A percentile compares a stretch with the other conserved stretches of the same genome.
Evolutionary conservation across 2,113 vertebrate species (phyloP).

Genomic region (Dipodomys ordii): DNA sequence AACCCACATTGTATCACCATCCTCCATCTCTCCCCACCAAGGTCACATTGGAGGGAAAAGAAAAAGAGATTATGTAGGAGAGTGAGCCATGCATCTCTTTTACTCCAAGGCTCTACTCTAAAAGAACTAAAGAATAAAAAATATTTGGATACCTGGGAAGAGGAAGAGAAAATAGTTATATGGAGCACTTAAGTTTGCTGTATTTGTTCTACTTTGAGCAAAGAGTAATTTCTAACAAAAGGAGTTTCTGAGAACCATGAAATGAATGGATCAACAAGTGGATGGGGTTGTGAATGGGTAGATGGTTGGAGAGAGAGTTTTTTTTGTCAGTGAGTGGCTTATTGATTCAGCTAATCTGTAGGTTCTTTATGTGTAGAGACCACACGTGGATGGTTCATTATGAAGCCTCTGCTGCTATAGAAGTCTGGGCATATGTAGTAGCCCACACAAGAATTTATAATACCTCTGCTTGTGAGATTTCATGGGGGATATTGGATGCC

Average conservation of each 20-base stretch:
- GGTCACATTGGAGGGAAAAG: background rate
- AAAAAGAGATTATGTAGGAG: background rate
- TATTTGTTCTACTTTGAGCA: conserved; percentile 35
- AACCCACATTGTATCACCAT: background rate
- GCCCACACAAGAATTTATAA: background rate
- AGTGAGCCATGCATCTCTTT: background rate
- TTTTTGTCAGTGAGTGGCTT: background rate
- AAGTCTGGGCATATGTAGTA: background rate
- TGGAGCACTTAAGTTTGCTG: background rate
- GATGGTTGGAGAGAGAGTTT: background rate
- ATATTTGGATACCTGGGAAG: background rate
- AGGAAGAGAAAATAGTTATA: background rate
- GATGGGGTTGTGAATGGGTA: background rate
- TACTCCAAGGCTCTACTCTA: background rate
- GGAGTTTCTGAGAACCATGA: conserved; percentile 24
- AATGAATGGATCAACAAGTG: background rate
- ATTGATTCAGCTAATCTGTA: background rate
- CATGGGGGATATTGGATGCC: background rate
- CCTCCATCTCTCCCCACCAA: background rate
- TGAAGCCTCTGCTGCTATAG: background rate
- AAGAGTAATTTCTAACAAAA: background rate
- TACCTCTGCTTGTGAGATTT: background rate
- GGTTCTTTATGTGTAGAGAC: background rate
- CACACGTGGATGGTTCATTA: background rate
- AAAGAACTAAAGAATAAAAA: background rate